Base-by-base conservation (phyloP, 2,113 vertebrate species). In the Salvelinus fontinalis region DNA sequence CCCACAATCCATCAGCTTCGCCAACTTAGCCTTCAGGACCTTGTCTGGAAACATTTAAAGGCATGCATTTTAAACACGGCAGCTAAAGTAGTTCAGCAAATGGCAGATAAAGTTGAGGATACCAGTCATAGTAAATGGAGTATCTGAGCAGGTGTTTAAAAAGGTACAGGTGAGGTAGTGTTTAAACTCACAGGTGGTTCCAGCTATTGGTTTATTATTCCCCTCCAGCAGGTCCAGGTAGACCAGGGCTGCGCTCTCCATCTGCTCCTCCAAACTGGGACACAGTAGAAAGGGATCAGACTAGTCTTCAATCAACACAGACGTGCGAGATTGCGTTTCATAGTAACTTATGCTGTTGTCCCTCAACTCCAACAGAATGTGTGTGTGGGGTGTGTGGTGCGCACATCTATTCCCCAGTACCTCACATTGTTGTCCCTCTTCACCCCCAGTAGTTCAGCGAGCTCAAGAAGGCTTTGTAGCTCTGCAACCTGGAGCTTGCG, bases 181-280 rank as follows among this genome's bases (percentile, higher is more conserved):
- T 27, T 59, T 1, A 29, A 65, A 95, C 95, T 96, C 82, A 99
- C 98, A 98, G 59, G 96, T 97, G 5, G 96, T 96, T 75, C 97
- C 97, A 81, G 93, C 97, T 79, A 98, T 96, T 60, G 94, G 90
- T 83, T 96, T 95, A 75, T 99, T 95, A 54, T 89, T 95, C 74
- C 97, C 97, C 87, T 99, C 97, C 83, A 99, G 83, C 77, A 99
- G 95, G 83, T 98, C 95, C 91, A 96, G 87, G 83, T 96, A 96
- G 84, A 93, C 94, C 60, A 93, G 79, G 74, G 96, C 93, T 0
- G 95, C 95, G 76, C 94, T 91, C 71, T 96, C 95, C 96, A 98
- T 97, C 90, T 97, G 96, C 85, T 96, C 94, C 84, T 94, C 93
- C 79, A 99, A 89, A 90, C 98, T 98, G 87, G 24, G 77, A 86